Evolutionary conservation across 1,140 invertebrate genomes (phyloP), one percentile per base, ranked within the genome.

Genomic region (Leptinotarsa lineolata): DNA sequence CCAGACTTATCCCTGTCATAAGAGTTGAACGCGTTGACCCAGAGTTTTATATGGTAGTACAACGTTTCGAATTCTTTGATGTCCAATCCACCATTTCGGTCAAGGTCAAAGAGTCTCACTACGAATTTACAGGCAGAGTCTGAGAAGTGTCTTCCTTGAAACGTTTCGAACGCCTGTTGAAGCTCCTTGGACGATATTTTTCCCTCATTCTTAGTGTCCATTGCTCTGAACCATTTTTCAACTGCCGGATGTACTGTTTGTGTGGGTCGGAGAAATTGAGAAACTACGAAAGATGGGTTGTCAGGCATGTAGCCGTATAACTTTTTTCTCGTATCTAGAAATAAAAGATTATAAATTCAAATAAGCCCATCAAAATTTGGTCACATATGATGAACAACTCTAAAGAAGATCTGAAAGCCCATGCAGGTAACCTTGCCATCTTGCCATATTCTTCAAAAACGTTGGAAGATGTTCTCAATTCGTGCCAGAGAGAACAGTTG

Each of bases 31-130:
- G 82, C 82, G 15, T 69, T 79, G 4, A 83, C 70, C 82, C 81
- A 83, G 66, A 82, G 77, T 72, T 82, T 81, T 5, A 82, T 78
- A 59, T 78, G 80, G 72, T 79, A 79, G 70, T 81, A 82, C 1
- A 83, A 70, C 20, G 77, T 72, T 72, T 83, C 81, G 70, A 82
- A 83, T 71, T 82, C 81, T 67, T 80, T 80, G 11, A 83, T 73
- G 63, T 83, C 80, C 18, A 83, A 65, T 1, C 82, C 82, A 44
- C 82, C 82, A 70, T 81, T 81, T 75, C 79, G 77, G 74, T 83
- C 81, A 30, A 83, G 74, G 74, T 83, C 82, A 68, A 83, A 82
- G 4, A 82, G 68, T 48, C 82, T 77, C 13, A 83, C 82, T 18
- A 82, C 80, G 69, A 82, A 83, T 76, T 83, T 83, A 60, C 81